Percentiles rank a stretch among this genome's conserved stretches.
These are phyloP conservation scores for Cyphomyrus discorhynchus DNA, from an alignment of 2,113 vertebrate genomes.

Conservation along the genomic window DNA sequence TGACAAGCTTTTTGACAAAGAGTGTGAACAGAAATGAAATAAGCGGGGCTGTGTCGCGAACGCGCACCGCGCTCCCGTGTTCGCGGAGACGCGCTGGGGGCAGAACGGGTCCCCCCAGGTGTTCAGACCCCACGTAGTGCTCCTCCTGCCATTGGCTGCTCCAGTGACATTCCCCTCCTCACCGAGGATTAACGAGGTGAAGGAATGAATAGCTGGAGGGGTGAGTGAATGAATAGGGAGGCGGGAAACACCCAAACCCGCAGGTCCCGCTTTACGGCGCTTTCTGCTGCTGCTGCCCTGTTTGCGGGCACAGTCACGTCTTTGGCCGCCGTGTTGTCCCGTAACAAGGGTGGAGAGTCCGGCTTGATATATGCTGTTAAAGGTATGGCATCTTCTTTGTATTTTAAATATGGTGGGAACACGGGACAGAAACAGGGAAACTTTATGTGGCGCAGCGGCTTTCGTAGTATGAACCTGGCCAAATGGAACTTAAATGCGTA, in stretches of 20 bases:
- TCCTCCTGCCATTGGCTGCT: not conserved
- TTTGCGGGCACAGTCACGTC: not conserved
- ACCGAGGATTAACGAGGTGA: constrained; percentile 9
- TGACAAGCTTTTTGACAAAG: not conserved
- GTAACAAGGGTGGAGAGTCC: not conserved
- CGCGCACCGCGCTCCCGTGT: not conserved
- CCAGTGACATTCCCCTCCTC: not conserved
- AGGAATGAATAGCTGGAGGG: constrained; percentile 33
- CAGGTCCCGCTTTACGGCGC: constrained; percentile 21
- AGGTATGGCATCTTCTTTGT: constrained; percentile 13
- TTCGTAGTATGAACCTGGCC: not conserved
- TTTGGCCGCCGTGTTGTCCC: not conserved
- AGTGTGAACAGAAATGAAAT: not conserved
- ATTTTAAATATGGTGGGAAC: not conserved
- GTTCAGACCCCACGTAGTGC: not conserved
- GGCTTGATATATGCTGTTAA: not conserved
- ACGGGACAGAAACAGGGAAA: not conserved
- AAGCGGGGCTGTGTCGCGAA: not conserved
- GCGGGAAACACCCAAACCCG: constrained; percentile 27
- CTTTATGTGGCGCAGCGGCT: not conserved
- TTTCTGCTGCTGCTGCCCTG: not conserved
- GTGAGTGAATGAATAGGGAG: constrained; percentile 45
- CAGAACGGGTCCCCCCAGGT: not conserved
- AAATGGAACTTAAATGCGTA: not conserved
- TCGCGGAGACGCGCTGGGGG: not conserved